phyloP scores from a whole-genome alignment of 2,113 vertebrate species.

The Entelurus aequoreus region DNA sequence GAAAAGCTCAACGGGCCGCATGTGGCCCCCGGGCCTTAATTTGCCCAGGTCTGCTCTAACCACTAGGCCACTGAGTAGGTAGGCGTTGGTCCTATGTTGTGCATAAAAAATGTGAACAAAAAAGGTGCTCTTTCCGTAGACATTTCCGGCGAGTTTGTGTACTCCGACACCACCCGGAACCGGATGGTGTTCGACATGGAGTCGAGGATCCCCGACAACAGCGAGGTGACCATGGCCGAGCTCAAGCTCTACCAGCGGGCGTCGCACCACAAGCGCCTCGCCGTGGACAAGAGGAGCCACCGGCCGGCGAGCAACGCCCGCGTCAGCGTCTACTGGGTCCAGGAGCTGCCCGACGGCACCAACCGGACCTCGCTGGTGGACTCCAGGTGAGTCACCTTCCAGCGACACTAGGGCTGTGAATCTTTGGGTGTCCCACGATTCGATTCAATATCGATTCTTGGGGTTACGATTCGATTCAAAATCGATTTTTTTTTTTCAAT shows the following conservation, averaged over 20 bases:
- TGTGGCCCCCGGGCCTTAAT: too few species aligned
- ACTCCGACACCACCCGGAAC: constrained; percentile 74
- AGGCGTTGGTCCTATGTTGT: too few species aligned
- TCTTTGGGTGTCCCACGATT: too few species aligned
- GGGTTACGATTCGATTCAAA: too few species aligned
- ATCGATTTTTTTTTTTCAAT: too few species aligned
- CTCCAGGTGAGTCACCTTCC: constrained; percentile 75
- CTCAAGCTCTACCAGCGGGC: constrained; percentile 88
- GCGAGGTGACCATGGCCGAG: constrained; percentile 90
- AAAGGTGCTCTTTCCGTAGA: constrained; percentile 59
- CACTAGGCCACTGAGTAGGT: too few species aligned
- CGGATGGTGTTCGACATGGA: constrained; percentile 87
- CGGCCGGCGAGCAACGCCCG: constrained; percentile 75
- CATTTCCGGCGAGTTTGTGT: constrained; percentile 76
- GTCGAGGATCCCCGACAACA: constrained; percentile 81
- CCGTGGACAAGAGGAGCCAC: constrained; percentile 64
- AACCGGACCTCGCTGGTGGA: constrained; percentile 87
- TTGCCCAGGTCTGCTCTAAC: too few species aligned
- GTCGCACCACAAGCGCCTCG: constrained; percentile 60
- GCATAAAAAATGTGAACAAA: not conserved
- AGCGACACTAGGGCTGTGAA: too few species aligned
- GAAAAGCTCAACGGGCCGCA: too few species aligned
- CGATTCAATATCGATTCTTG: too few species aligned
- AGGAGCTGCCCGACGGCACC: constrained; percentile 72
- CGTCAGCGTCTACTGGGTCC: constrained; percentile 89